These are phyloP conservation scores for Nymphalis urticae DNA, from an alignment of 2,888 invertebrate genomes.

Conservation along the genomic window DNA sequence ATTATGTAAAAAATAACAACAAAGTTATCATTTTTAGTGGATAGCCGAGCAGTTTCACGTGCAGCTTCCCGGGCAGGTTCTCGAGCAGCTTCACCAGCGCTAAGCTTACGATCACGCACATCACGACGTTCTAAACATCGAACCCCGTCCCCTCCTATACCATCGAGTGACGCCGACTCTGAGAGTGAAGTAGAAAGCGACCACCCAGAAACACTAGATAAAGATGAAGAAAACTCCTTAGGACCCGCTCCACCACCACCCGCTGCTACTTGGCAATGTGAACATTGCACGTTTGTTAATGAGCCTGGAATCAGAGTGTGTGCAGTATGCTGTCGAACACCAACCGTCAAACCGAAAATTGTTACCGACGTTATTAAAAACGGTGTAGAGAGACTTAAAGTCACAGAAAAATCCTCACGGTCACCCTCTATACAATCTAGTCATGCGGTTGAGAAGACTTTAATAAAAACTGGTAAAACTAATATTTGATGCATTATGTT, in stretches of 20 bases:
- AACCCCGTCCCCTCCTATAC: conserved; percentile 68
- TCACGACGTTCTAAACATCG: conserved; percentile 79
- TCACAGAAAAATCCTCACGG: conserved; percentile 41
- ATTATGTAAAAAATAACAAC: background rate
- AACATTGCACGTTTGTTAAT: conserved; percentile 94
- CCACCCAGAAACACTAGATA: conserved; percentile 35
- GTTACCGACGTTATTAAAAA: conserved; percentile 42
- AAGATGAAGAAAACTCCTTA: conserved; percentile 54
- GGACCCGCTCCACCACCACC: conserved; percentile 79
- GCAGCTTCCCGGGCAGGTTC: conserved; percentile 83
- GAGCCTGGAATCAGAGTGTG: conserved; percentile 90
- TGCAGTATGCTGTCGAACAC: conserved; percentile 92
- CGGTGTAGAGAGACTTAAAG: conserved; percentile 48
- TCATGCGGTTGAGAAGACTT: conserved; percentile 49
- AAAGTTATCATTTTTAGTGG: conserved; percentile 54
- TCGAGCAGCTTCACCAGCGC: conserved; percentile 85
- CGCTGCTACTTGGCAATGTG: conserved; percentile 89
- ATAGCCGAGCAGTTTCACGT: conserved; percentile 72
- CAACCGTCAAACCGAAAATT: conserved; percentile 66
- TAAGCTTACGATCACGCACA: conserved; percentile 86
- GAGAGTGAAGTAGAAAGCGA: conserved; percentile 75
- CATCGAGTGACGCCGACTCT: conserved; percentile 83
- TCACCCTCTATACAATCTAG: conserved; percentile 36
- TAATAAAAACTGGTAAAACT: conserved; percentile 82
- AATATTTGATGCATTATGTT: background rate